Evolutionary conservation across 2,113 vertebrate genomes (phyloP).

Genomic region (Misgurnus anguillicaudatus): DNA sequence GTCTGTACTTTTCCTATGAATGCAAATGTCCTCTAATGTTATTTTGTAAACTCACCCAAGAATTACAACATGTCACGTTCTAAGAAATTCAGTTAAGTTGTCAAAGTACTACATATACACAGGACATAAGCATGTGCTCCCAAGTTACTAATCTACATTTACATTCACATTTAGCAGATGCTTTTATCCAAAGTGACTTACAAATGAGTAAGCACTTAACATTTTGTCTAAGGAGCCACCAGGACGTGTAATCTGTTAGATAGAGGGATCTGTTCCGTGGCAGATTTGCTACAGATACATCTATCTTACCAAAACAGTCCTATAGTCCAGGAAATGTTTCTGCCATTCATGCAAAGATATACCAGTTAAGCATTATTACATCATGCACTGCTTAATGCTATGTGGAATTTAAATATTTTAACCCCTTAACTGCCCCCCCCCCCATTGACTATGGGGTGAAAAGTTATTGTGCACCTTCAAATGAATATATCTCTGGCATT

Average conservation of each 20-base stretch:
- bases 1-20: neutral
- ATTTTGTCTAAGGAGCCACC: too few species aligned
- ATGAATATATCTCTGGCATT: too few species aligned
- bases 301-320: conserved; percentile 18
- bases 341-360: neutral
- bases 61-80: neutral
- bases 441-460: too few species aligned
- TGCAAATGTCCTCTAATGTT: neutral
- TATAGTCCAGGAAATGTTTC: neutral
- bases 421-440: neutral
- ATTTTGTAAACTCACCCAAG: neutral
- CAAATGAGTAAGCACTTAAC: too few species aligned
- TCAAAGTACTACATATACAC: too few species aligned
- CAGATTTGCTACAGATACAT: neutral
- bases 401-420: neutral
- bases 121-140: too few species aligned
- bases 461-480: too few species aligned
- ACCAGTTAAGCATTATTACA: neutral
- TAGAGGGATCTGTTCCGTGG: neutral
- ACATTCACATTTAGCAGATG: too few species aligned
- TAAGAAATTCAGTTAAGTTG: neutral
- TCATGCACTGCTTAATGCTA: neutral
- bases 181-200: too few species aligned
- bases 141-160: too few species aligned
- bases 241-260: neutral